Evolutionary conservation across 2,797 vertebrate species (phyloP).

Genomic region (Aeoliscus strigatus): DNA sequence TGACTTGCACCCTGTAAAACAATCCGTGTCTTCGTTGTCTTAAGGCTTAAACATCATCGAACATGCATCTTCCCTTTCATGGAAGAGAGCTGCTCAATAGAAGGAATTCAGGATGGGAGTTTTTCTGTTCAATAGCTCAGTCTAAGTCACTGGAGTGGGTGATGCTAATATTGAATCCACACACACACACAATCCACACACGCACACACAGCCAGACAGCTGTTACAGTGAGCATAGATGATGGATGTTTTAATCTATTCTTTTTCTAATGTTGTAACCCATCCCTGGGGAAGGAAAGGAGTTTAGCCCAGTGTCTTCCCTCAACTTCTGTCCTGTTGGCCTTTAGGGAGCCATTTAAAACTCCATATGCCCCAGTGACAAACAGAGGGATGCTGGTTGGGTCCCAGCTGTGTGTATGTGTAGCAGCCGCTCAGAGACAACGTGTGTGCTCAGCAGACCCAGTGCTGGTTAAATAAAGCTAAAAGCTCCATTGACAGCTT

Average conservation of each 20-base stretch:
- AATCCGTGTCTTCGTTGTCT: slow-evolving; percentile 30
- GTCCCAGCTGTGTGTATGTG: slow-evolving; percentile 16
- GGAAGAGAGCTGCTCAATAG: slow-evolving; percentile 28
- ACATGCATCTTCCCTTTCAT: slow-evolving; percentile 33
- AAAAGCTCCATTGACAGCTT: slow-evolving; percentile 43
- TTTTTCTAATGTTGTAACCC: no score
- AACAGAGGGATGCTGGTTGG: slow-evolving; percentile 15
- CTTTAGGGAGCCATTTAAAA: slow-evolving; percentile 36
- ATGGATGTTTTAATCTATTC: no score
- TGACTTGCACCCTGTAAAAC: slow-evolving; percentile 33
- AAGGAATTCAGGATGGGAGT: slow-evolving; percentile 43
- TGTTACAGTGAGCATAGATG: no score
- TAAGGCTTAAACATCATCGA: slow-evolving; percentile 37
- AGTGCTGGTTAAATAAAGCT: slow-evolving; percentile 54
- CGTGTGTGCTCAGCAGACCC: slow-evolving; percentile 5
- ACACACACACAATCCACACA: no score
- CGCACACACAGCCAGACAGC: no score
- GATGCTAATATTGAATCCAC: not conserved
- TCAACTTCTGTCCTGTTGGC: slow-evolving; percentile 28
- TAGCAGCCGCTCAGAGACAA: no score
- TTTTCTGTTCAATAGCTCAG: slow-evolving; percentile 22
- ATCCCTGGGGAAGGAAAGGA: slow-evolving; percentile 13
- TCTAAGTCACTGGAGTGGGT: slow-evolving; percentile 9
- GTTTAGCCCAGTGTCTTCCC: slow-evolving; percentile 12
- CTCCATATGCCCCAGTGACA: slow-evolving; percentile 28